Evolutionary conservation across 2,113 vertebrate species (phyloP), one percentile per base, ranked within the genome.

Genomic region (Typhlomys cinereus): DNA sequence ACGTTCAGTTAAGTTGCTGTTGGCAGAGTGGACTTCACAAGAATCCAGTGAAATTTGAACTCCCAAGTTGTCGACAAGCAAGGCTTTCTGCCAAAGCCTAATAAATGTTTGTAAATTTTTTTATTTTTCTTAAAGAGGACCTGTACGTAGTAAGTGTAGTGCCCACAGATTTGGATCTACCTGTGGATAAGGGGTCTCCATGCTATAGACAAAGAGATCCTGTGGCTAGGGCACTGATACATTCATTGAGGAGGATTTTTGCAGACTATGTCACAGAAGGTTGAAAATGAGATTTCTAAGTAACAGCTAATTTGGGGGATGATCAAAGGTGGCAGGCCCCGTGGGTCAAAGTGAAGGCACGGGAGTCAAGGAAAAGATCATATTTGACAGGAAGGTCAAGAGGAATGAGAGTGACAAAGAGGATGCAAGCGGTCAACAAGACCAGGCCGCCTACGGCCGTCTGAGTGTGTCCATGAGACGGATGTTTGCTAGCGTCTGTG

Each of bases 371-470:
- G 41, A 46, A 36, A 17, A 57, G 6, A 39, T 27, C 34, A 18
- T 50, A 54, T 50, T 20, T 62, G 31, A 21, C 29, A 27, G 25
- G 48, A 31, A 81, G 34, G 15, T 76, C 27, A 25, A 86, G 34
- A 29, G 46, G 75, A 50, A 10, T 5, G 15, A 1, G 15, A 4
- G 39, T 29, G 39, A 59, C 9, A 34, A 66, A 48, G 46, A 17
- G 18, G 20, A 64, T 29, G 23, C 8, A 3, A 4, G 5, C 12
- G 25, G 20, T 36, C 17, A 46, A 29, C 4, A 4, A 46, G 5
- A 8, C 13, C 57, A 69, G n/a, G n/a, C n/a, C n/a, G 8, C 1
- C 13, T 5, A 48, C 59, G n/a, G 7, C n/a, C 5, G 0, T 17
- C 73, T 59, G 39, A 14, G 12, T 78, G 21, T 31, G 31, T 79